phyloP scores from a whole-genome alignment of 2,888 invertebrate species.

The Eurytoma californica region DNA sequence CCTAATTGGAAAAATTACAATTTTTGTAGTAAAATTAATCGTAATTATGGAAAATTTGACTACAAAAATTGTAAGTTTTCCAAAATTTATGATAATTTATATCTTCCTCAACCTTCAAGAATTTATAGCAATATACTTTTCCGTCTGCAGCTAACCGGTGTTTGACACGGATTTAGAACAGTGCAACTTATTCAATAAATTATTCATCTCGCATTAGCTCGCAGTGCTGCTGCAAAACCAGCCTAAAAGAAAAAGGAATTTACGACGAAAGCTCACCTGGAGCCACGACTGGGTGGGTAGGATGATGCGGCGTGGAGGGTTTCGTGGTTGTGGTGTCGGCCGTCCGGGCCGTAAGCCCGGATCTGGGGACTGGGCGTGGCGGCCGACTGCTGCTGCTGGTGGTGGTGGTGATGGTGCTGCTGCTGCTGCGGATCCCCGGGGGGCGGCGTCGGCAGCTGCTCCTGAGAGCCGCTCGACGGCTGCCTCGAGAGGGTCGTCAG shows the following conservation, averaged over 20 bases:
- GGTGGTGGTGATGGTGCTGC: too few relatives aligned
- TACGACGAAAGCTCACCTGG: constrained; percentile 62
- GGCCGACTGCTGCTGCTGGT: constrained; percentile 48
- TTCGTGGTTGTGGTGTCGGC: constrained; percentile 75
- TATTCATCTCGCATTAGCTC: too few relatives aligned
- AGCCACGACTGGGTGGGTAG: constrained; percentile 69
- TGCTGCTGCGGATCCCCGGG: background rate
- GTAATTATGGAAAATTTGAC: too few relatives aligned
- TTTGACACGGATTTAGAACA: too few relatives aligned
- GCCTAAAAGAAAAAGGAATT: background rate
- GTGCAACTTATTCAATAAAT: too few relatives aligned
- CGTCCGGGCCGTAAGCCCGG: constrained; percentile 89
- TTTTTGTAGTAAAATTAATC: too few relatives aligned
- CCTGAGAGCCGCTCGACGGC: constrained; percentile 50
- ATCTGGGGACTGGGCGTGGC: constrained; percentile 89
- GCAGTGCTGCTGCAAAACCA: background rate
- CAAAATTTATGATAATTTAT: too few relatives aligned
- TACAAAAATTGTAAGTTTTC: too few relatives aligned
- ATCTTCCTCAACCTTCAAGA: too few relatives aligned
- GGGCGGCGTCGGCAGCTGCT: constrained; percentile 40
- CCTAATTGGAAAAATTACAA: too few relatives aligned
- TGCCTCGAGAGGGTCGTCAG: constrained; percentile 47
- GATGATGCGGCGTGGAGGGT: constrained; percentile 68
- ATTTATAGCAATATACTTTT: too few relatives aligned
- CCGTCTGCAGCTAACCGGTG: too few relatives aligned